These are phyloP conservation scores for Coenonympha glycerion DNA, from an alignment of 2,888 invertebrate genomes.

Conservation along the genomic window DNA sequence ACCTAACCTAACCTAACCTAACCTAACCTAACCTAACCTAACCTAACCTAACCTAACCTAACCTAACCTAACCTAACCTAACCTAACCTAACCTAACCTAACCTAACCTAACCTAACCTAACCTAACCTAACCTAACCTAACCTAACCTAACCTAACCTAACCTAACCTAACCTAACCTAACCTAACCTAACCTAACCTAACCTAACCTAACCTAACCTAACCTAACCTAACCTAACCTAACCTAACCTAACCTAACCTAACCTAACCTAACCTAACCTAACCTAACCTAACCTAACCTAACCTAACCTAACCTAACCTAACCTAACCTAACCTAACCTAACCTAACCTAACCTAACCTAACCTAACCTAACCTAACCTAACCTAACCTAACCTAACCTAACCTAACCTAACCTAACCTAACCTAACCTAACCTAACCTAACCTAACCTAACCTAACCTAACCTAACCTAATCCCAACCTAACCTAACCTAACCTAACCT, in stretches of 20 bases:
- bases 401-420: background rate
- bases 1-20: slow-evolving; percentile 27
- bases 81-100: slow-evolving; percentile 24
- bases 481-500: background rate
- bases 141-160: background rate
- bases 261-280: background rate
- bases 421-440: background rate
- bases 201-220: background rate
- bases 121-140: slow-evolving; percentile 11
- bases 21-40: slow-evolving; percentile 23
- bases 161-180: background rate
- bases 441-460: background rate
- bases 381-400: background rate
- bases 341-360: background rate
- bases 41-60: slow-evolving; percentile 23
- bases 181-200: background rate
- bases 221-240: background rate
- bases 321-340: background rate
- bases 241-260: background rate
- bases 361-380: background rate
- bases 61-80: slow-evolving; percentile 24
- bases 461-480: background rate
- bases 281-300: background rate
- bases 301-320: background rate
- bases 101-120: slow-evolving; percentile 26